These are phyloP conservation scores for Omphaloscelis lunosa DNA, from an alignment of 2,888 invertebrate species.

Conservation along the genomic window DNA sequence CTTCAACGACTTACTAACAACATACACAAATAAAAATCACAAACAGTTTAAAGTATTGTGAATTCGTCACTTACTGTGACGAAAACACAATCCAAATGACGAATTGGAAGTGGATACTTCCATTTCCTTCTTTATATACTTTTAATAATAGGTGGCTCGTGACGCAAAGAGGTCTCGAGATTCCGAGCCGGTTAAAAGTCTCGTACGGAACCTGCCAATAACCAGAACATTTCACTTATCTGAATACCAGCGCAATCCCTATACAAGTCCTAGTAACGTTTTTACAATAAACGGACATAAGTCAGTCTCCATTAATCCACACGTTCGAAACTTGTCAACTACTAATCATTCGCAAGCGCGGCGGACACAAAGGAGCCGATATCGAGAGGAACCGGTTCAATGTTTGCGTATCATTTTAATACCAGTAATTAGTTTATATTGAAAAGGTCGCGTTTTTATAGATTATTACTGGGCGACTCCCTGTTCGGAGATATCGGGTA, in stretches of 20 bases:
- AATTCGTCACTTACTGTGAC: no score
- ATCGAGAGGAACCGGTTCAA: conserved; percentile 52
- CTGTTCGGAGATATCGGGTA: background rate
- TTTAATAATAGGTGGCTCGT: background rate
- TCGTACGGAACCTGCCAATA: background rate
- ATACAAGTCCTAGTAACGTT: background rate
- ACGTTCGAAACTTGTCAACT: conserved; percentile 33
- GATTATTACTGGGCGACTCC: conserved; percentile 1
- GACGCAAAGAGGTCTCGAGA: background rate
- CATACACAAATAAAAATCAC: background rate
- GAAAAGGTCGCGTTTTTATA: conserved; percentile 51
- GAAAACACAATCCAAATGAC: no score
- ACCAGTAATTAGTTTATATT: conserved; percentile 50
- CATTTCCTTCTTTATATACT: no score
- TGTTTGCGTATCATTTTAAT: conserved; percentile 41
- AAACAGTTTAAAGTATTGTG: no score
- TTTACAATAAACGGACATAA: conserved; percentile 1
- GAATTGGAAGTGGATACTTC: background rate
- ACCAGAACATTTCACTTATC: background rate
- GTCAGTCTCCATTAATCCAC: background rate
- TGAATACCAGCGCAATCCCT: background rate
- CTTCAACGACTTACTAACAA: background rate
- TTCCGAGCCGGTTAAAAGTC: no score
- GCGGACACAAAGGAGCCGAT: conserved; percentile 44
- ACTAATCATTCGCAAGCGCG: conserved; percentile 30